Percentiles rank a stretch among this genome's conserved stretches.
phyloP scores from a whole-genome alignment of 2,797 vertebrate genomes.

The Dermochelys coriacea region DNA sequence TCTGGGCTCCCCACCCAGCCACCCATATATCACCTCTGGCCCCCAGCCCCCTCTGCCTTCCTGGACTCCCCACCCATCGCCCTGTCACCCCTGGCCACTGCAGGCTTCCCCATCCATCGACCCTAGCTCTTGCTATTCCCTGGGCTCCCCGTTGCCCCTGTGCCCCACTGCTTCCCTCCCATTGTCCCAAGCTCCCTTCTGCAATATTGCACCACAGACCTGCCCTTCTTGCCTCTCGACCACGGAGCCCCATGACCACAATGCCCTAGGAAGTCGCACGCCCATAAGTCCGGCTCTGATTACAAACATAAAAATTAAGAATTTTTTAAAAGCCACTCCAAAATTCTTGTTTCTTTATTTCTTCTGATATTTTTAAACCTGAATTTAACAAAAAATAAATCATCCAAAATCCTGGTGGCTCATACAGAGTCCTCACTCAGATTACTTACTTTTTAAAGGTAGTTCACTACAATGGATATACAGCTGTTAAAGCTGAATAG shows the following conservation, averaged over 20 bases:
- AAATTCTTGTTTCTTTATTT: not conserved
- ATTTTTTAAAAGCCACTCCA: not conserved
- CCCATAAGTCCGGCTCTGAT: not conserved
- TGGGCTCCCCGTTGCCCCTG: too few species aligned
- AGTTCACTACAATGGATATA: not conserved
- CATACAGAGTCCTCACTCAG: too few species aligned
- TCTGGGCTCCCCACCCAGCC: too few species aligned
- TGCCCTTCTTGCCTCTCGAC: not conserved
- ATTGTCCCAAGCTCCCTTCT: not conserved
- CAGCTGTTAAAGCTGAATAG: not conserved
- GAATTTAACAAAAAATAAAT: not conserved
- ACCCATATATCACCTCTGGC: too few species aligned
- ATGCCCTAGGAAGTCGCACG: not conserved
- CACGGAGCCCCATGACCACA: not conserved
- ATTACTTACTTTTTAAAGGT: too few species aligned
- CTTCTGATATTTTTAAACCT: not conserved
- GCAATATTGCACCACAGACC: not conserved
- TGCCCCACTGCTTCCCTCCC: not conserved
- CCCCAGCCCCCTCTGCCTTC: too few species aligned
- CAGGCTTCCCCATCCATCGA: too few species aligned
- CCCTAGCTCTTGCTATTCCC: not conserved
- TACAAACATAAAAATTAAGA: not conserved
- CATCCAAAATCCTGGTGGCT: not conserved
- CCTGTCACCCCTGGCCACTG: too few species aligned
- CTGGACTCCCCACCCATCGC: too few species aligned